phyloP scores from a whole-genome alignment of 2,888 invertebrate species.

The Allygus modestus region DNA sequence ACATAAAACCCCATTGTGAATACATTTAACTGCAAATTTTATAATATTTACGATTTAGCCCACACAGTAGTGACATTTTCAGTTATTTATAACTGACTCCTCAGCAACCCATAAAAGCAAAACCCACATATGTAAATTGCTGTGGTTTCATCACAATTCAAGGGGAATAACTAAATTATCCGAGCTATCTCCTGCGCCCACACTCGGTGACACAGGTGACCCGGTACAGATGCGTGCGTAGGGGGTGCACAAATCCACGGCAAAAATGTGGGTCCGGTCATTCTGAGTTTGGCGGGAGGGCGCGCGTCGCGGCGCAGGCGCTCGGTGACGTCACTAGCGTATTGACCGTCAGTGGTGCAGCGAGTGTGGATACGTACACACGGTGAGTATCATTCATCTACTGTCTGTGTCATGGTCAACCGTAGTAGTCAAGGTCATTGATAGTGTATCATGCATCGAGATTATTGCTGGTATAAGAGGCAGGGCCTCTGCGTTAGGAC shows the following conservation, averaged over 20 bases:
- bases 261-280: conserved; percentile 22
- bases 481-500: too few species aligned
- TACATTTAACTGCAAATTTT: too few species aligned
- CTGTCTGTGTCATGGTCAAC: conserved; percentile 34
- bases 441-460: neutral
- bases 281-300: conserved; percentile 6
- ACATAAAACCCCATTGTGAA: too few species aligned
- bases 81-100: too few species aligned
- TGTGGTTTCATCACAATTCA: neutral
- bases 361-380: conserved; percentile 52
- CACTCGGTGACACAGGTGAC: neutral
- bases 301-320: conserved; percentile 21
- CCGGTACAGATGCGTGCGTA: conserved; percentile 7
- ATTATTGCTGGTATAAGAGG: neutral
- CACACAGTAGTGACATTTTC: too few species aligned
- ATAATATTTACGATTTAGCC: too few species aligned
- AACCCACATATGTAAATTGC: too few species aligned
- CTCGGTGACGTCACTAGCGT: conserved; percentile 37
- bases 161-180: neutral
- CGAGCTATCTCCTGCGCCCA: neutral
- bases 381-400: conserved; percentile 45
- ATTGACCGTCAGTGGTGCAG: conserved; percentile 53
- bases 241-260: neutral
- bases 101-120: too few species aligned
- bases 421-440: conserved; percentile 42